phyloP scores from a whole-genome alignment of 92 coral and sea anemone genomes.

The Meandrina meandrites region DNA sequence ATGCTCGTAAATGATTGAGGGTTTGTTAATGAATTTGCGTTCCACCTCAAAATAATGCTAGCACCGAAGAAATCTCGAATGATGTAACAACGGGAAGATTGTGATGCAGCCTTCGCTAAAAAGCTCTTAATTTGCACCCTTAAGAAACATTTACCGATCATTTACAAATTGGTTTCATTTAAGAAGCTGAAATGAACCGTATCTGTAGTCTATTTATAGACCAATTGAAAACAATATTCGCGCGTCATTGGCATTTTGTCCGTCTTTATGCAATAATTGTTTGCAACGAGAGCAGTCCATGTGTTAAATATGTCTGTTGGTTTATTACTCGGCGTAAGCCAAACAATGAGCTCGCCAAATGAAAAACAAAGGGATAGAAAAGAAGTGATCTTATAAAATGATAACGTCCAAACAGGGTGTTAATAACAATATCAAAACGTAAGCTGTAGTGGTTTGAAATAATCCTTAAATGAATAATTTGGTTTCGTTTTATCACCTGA shows the following conservation, averaged over 20 bases:
- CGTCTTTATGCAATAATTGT: constrained; percentile 74
- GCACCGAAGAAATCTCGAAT: background rate
- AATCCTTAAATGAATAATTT: background rate
- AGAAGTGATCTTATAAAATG: constrained; percentile 48
- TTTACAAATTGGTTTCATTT: constrained; percentile 47
- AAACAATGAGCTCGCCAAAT: constrained; percentile 65
- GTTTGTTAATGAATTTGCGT: constrained; percentile 44
- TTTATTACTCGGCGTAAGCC: constrained; percentile 56
- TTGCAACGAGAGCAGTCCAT: constrained; percentile 57
- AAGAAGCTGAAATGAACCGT: constrained; percentile 34
- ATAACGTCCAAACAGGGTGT: constrained; percentile 54
- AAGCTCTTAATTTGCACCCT: constrained; percentile 38
- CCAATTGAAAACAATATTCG: constrained; percentile 63
- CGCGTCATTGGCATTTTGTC: constrained; percentile 68
- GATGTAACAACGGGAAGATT: background rate
- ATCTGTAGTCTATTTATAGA: constrained; percentile 67
- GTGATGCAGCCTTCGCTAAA: background rate
- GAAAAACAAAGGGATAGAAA: constrained; percentile 53
- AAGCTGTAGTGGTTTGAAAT: background rate
- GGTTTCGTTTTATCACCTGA: background rate
- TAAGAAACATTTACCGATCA: constrained; percentile 27
- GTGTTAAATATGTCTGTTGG: constrained; percentile 61
- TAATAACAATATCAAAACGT: constrained; percentile 51
- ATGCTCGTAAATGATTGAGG: constrained; percentile 69
- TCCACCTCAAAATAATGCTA: constrained; percentile 25